Percentiles rank a stretch among this genome's conserved stretches.
These are phyloP conservation scores for Ennomos fuscantarius DNA, from an alignment of 2,888 invertebrate species.

Conservation along the genomic window DNA sequence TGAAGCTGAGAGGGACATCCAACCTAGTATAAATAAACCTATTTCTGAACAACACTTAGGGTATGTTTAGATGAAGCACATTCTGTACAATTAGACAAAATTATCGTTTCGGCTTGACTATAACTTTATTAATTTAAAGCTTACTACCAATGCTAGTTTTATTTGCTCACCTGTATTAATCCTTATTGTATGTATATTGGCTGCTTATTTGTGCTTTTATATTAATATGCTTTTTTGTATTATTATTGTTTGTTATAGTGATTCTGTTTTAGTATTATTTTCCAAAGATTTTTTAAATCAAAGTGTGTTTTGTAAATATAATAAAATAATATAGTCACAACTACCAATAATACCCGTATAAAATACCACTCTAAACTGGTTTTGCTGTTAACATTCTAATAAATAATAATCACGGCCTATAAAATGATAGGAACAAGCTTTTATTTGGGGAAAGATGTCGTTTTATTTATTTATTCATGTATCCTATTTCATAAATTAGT, in stretches of 20 bases:
- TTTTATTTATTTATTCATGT: no score
- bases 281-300: constrained; percentile 41
- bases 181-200: constrained; percentile 54
- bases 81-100: constrained; percentile 51
- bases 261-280: constrained; percentile 39
- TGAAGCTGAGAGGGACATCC: constrained; percentile 68
- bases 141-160: constrained; percentile 34
- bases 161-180: constrained; percentile 43
- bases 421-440: no score
- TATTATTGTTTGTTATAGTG: constrained; percentile 34
- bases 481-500: no score
- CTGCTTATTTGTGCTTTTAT: constrained; percentile 49
- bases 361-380: constrained; percentile 61
- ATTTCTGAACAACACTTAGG: constrained; percentile 85
- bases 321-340: no score
- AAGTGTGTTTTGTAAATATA: constrained; percentile 26
- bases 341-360: constrained; percentile 57
- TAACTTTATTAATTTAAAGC: constrained; percentile 11
- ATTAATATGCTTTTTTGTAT: constrained; percentile 40
- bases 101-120: neutral
- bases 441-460: no score
- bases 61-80: constrained; percentile 68
- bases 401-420: no score
- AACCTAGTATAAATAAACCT: constrained; percentile 62
- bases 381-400: constrained; percentile 50